Evolutionary conservation across 2,797 vertebrate genomes (phyloP), one percentile per base, ranked within the genome.

Genomic region (Cyclopterus lumpus): DNA sequence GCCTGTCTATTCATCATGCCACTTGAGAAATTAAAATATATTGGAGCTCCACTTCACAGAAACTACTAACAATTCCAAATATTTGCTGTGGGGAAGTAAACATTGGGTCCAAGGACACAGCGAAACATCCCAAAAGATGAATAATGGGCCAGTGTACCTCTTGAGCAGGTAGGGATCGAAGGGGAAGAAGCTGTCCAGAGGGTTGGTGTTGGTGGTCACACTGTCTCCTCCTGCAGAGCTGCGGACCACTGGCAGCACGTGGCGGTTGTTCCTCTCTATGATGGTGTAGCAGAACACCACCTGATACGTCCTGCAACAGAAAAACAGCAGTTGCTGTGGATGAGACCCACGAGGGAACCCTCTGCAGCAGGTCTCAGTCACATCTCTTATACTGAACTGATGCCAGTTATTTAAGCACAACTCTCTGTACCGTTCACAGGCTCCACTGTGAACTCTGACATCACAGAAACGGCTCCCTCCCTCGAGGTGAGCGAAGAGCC

Each of bases 221-320:
- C 90, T 82, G 87, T 96, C 95, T 0, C 97, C 97, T 0, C 96
- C 95, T 0, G 82, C 71, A 20, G 96, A 95, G 34, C 89, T 97
- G 82, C 96, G 94, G 16, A 98, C 91, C 14, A 97, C 93, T 0
- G 98, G 97, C 53, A 99, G 91, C 70, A 94, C 75, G 24, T 94
- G 93, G 3, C 97, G 95, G 42, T 94, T 97, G 91, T 99, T 99
- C 81, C 94, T 95, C 91, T 99, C 97, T 12, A 99, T 98, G 85
- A 99, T 96, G 0, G 96, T 97, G 91, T 99, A 99, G 88, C 98
- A 99, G 91, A 99, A 98, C 69, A 96, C 98, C n/a, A 99, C 83
- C 92, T 99, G 98, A 82, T 99, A 99, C 69, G 97, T 98, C 92
- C 98, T 99, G 82, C 34, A 80, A 75, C 44, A 57, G 12, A 58